phyloP scores from a whole-genome alignment of 2,113 vertebrate genomes.

The Pipra filicauda region DNA sequence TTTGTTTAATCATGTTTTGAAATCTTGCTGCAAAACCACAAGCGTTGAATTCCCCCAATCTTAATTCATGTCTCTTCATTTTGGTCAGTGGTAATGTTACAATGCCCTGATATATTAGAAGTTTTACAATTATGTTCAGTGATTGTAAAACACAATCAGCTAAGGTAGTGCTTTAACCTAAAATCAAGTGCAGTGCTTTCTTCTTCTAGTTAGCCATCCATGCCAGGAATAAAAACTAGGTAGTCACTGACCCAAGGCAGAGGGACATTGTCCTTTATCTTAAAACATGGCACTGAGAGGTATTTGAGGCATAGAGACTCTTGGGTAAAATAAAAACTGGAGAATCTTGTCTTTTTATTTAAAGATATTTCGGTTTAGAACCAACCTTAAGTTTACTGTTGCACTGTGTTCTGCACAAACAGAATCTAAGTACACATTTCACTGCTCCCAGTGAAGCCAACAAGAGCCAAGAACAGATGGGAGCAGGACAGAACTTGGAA shows the following conservation, averaged over 20 bases:
- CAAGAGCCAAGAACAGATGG: constrained; percentile 16
- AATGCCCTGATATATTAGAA: neutral
- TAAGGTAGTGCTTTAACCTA: neutral
- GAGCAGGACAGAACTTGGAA: neutral
- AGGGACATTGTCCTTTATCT: neutral
- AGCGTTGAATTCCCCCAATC: neutral
- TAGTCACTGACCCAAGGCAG: neutral
- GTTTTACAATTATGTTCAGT: neutral
- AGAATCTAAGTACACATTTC: neutral
- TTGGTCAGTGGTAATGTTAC: neutral
- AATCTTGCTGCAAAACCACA: neutral
- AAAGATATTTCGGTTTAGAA: neutral
- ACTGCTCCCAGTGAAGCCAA: neutral
- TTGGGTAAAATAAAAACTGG: neutral
- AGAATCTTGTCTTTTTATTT: neutral
- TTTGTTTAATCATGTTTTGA: neutral
- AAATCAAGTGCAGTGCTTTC: neutral
- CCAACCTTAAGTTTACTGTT: neutral
- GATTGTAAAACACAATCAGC: neutral
- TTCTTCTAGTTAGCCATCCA: neutral
- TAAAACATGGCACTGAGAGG: neutral
- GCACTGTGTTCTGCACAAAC: neutral
- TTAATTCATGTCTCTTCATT: neutral
- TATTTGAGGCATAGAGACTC: neutral
- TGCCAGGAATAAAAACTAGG: neutral